Conservation (phyloP, 2,888 invertebrate genomes). For the Dasypolia templi region DNA sequence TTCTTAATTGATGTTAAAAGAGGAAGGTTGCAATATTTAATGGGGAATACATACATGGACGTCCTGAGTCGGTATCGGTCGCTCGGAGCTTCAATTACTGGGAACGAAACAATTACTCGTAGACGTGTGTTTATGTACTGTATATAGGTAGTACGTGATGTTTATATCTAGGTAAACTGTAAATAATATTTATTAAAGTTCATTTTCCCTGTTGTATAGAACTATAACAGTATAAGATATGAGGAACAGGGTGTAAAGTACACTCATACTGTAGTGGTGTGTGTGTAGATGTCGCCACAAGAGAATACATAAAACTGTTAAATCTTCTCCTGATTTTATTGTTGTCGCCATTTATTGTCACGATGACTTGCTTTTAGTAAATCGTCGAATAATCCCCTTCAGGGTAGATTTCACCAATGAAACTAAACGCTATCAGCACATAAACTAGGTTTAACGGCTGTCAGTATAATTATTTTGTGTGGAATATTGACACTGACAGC, state of each 20-base stretch:
- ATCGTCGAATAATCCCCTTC: not conserved
- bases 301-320: not conserved
- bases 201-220: not conserved
- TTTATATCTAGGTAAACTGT: not conserved
- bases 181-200: not conserved
- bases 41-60: not conserved
- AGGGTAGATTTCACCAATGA: too few relatives aligned
- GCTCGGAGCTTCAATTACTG: not conserved
- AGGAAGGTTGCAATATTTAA: not conserved
- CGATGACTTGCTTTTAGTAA: not conserved
- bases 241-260: too few relatives aligned
- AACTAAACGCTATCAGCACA: too few relatives aligned
- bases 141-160: too few relatives aligned
- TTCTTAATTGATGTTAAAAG: conserved; percentile 5
- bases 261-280: too few relatives aligned
- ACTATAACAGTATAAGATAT: too few relatives aligned
- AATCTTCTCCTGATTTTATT: not conserved
- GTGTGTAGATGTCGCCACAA: too few relatives aligned
- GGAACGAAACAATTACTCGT: not conserved
- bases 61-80: too few relatives aligned
- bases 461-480: too few relatives aligned
- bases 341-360: not conserved
- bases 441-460: too few relatives aligned
- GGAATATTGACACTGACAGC: too few relatives aligned
- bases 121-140: not conserved